Evolutionary conservation across 2,797 vertebrate genomes (phyloP).

Genomic region (Triplophysa bombifrons): DNA sequence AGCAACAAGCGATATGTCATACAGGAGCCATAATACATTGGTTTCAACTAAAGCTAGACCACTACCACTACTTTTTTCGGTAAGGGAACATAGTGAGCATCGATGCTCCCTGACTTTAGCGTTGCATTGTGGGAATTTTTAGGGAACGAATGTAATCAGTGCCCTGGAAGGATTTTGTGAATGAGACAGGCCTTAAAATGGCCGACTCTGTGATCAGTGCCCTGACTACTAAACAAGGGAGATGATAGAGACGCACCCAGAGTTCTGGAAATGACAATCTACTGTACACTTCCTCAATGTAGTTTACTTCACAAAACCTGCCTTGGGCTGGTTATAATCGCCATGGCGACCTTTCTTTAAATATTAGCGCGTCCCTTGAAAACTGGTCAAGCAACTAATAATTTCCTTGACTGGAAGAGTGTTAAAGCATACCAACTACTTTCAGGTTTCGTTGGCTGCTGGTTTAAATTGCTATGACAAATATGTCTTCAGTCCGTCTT

Average conservation of each 20-base stretch:
- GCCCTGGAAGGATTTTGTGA: too few relatives aligned
- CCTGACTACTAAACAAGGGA: too few relatives aligned
- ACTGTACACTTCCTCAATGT: constrained; percentile 22
- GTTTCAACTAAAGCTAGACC: too few relatives aligned
- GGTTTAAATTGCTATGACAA: neutral
- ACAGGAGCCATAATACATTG: too few relatives aligned
- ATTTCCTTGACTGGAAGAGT: constrained; percentile 10
- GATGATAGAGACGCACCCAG: neutral
- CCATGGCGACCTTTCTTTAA: neutral
- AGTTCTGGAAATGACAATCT: neutral
- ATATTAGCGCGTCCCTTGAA: neutral
- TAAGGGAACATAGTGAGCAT: too few relatives aligned
- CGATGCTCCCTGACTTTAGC: too few relatives aligned
- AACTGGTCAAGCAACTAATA: constrained; percentile 29
- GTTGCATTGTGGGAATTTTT: too few relatives aligned
- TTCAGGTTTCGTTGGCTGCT: neutral
- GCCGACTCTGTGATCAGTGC: too few relatives aligned
- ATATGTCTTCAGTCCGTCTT: neutral
- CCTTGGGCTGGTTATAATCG: neutral
- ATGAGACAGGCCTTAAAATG: too few relatives aligned
- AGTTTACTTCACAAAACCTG: neutral
- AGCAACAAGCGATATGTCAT: too few relatives aligned
- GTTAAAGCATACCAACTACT: neutral
- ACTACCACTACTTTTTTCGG: too few relatives aligned
- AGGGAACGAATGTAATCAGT: too few relatives aligned